Evolutionary conservation across 2,113 vertebrate species (phyloP).

Genomic region (Dicrurus megarhynchus): DNA sequence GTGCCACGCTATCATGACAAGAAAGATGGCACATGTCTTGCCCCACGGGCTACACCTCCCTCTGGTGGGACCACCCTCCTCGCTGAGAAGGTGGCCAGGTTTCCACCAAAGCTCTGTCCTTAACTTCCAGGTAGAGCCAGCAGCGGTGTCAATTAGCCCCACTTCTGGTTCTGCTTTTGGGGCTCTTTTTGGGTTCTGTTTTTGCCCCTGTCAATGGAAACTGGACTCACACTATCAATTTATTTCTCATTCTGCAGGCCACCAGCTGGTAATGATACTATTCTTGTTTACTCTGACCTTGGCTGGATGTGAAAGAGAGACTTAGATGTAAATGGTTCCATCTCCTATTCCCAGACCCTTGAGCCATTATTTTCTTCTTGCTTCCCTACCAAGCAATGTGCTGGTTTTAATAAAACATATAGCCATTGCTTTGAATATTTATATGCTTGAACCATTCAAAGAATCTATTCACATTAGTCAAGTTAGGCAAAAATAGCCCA

Average conservation of each 20-base stretch:
- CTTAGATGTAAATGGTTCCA: neutral
- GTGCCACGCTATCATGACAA: rapidly evolving
- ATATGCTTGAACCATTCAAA: conserved; percentile 13
- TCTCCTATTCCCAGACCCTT: conserved; percentile 7
- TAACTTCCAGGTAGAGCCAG: neutral
- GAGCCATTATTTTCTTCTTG: conserved; percentile 26
- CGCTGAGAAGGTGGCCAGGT: neutral
- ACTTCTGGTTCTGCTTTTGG: conserved; percentile 11
- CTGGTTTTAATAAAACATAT: conserved; percentile 44
- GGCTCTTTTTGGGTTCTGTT: no score
- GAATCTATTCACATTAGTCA: conserved; percentile 30
- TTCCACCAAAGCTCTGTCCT: neutral
- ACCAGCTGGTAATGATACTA: conserved; percentile 8
- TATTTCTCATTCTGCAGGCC: conserved; percentile 4
- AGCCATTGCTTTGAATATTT: conserved; percentile 48
- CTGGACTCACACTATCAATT: conserved; percentile 13
- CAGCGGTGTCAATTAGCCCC: neutral
- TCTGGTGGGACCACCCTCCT: neutral
- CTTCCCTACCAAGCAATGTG: neutral
- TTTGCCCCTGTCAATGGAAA: conserved; percentile 1
- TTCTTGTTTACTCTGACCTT: conserved; percentile 33
- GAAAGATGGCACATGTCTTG: rapidly evolving
- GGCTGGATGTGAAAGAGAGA: conserved; percentile 6
- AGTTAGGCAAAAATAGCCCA: conserved; percentile 43
- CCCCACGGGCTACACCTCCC: rapidly evolving